Conservation (phyloP, 2,797 vertebrate species). For the Pygocentrus nattereri region DNA sequence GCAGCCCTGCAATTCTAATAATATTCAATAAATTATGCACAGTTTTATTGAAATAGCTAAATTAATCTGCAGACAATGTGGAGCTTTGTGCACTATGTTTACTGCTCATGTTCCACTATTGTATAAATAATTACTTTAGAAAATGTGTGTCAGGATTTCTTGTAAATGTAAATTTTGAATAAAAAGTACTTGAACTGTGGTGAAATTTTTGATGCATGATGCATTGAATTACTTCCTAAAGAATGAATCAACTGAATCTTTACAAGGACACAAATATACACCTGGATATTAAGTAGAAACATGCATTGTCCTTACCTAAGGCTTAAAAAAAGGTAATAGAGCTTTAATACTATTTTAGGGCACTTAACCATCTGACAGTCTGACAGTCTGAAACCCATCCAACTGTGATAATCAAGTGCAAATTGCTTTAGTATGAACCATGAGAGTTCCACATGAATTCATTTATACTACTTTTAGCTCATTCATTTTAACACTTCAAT, state of each 20-base stretch:
- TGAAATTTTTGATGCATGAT: background rate
- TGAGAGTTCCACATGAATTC: conserved; percentile 30
- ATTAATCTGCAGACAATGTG: no score
- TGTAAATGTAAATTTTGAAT: background rate
- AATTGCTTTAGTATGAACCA: conserved; percentile 42
- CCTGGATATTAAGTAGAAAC: background rate
- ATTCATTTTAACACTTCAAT: conserved; percentile 36
- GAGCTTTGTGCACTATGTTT: no score
- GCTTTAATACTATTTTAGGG: conserved; percentile 37
- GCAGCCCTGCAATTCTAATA: no score
- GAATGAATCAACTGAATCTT: background rate
- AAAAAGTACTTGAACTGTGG: background rate
- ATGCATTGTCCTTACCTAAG: background rate
- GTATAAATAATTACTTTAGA: no score
- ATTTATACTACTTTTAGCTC: conserved; percentile 25
- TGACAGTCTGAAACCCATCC: conserved; percentile 6
- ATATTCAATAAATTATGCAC: no score
- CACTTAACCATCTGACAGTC: conserved; percentile 24
- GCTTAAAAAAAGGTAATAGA: background rate
- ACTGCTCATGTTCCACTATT: no score
- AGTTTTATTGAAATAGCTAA: no score
- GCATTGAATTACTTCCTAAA: background rate
- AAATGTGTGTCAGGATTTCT: no score
- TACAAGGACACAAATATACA: background rate
- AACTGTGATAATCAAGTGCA: conserved; percentile 47